Conservation (phyloP, 2,113 vertebrate species). For the Apteryx owenii region DNA sequence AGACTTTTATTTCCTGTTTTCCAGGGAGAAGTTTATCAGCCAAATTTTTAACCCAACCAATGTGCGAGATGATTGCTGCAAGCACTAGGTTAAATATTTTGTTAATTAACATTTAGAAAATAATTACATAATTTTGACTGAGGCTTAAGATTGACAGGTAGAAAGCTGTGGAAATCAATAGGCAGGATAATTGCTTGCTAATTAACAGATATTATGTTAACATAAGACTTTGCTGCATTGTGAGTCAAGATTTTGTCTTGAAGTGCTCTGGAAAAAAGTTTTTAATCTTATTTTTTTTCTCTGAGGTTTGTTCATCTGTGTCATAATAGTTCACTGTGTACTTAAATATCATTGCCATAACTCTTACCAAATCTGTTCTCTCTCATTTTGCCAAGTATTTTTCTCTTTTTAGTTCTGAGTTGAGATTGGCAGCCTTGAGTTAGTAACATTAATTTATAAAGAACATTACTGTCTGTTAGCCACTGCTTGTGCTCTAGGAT, state of each 20-base stretch:
- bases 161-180: neutral
- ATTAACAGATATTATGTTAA: neutral
- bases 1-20: neutral
- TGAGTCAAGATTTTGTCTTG: neutral
- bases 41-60: neutral
- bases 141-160: neutral
- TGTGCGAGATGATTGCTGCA: neutral
- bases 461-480: neutral
- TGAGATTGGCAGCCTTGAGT: neutral
- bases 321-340: neutral
- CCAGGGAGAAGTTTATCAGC: neutral
- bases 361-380: neutral
- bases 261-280: neutral
- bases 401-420: neutral
- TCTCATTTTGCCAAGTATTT: neutral
- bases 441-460: neutral
- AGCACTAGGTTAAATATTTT: neutral
- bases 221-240: neutral
- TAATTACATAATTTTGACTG: neutral
- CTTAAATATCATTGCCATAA: neutral
- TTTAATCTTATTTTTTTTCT: neutral
- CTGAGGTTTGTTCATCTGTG: neutral
- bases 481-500: neutral
- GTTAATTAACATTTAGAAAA: neutral
- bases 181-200: neutral